Evolutionary conservation across 2,888 invertebrate genomes (phyloP), one percentile per base, ranked within the genome.

Genomic region (Chironomus tentans): DNA sequence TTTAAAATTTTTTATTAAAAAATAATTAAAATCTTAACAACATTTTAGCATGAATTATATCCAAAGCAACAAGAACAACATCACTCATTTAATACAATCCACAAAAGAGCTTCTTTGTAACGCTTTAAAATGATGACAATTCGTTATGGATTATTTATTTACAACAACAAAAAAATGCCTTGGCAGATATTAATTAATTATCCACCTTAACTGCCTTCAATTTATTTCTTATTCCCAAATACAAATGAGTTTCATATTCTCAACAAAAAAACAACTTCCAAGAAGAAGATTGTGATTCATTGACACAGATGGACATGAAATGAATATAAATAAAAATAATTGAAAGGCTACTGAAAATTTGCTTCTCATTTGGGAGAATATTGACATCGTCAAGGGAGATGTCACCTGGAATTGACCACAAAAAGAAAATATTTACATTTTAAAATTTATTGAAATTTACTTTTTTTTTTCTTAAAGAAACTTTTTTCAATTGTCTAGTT

Each of bases 71-170:
- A 10, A 7, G 10, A 38, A 38, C 1, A 7, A 10, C 38, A 38
- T 38, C 10, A 38, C 38, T 38, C 38, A 50, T 50, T 50, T 50
- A 4, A 48, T n/a, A 48, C 48, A 13, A n/a, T 48, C 48, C 13
- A 28, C 28, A 48, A 48, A 48, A 15, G 15, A 56, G 56, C 56
- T 56, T 62, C 62, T 24, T 21, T 65, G 21, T 65, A 65, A 65
- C 21, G 65, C 65, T 65, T 65, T 22, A 65, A 65, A 65, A 65
- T 21, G 65, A 65, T 65, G 65, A 65, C 65, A 65, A 65, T 65
- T 65, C 65, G 65, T 65, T 65, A 65, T 65, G 65, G 65, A 65
- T 65, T 65, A 65, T 65, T 65, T 65, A 65, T 56, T n/a, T 56
- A n/a, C n/a, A 18, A 56, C 6, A 24, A n/a, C 21, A 24, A 65